phyloP scores from a whole-genome alignment of 1,140 invertebrate genomes.

The Camponotus vicinus region DNA sequence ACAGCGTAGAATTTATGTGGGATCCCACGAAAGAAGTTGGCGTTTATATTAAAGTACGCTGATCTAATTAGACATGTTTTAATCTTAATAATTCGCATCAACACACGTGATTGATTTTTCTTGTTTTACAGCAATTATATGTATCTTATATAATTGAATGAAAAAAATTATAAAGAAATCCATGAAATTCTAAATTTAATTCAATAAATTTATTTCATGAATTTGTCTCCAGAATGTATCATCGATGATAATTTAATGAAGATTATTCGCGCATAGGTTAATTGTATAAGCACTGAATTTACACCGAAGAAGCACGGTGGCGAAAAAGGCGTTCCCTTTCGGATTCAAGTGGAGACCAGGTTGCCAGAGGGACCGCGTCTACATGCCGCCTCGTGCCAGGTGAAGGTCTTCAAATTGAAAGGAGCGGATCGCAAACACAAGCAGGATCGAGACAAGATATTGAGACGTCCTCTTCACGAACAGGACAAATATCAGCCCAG shows the following conservation, averaged over 20 bases:
- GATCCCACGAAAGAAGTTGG: constrained; percentile 98
- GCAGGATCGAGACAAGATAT: constrained; percentile 98
- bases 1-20: constrained; percentile 96
- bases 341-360: constrained; percentile 96
- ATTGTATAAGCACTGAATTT: constrained; percentile 99
- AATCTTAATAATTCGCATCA: not conserved
- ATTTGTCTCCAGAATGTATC: not conserved
- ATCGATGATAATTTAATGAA: not conserved
- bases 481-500: constrained; percentile 98
- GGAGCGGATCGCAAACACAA: constrained; percentile 99
- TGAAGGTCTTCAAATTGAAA: constrained; percentile 97
- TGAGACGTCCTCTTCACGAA: constrained; percentile 93
- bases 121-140: not conserved
- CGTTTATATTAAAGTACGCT: constrained; percentile 94
- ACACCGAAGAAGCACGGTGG: constrained; percentile 99
- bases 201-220: not conserved
- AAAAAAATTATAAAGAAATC: not conserved
- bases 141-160: not conserved
- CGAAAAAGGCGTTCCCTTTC: constrained; percentile 98
- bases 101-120: not conserved
- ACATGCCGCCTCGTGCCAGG: constrained; percentile 97
- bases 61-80: not conserved
- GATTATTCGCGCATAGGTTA: constrained; percentile 88
- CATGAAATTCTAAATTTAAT: not conserved
- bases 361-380: constrained; percentile 86